Evolutionary conservation across 2,113 vertebrate species (phyloP).

Genomic region (Galbula dea): DNA sequence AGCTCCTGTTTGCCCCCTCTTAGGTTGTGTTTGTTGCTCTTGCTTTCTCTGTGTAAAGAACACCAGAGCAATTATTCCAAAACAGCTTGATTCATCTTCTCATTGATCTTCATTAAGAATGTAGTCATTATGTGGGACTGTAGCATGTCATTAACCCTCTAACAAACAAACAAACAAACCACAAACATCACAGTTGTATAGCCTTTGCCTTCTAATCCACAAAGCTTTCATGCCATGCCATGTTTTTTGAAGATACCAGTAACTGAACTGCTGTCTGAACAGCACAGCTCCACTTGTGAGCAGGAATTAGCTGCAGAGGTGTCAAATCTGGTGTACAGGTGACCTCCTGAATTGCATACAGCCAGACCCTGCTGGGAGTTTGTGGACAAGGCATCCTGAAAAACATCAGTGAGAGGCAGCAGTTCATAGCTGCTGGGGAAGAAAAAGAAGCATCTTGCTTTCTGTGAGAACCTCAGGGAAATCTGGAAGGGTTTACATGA

Average conservation of each 20-base stretch:
- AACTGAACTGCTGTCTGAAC: background rate
- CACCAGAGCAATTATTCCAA: background rate
- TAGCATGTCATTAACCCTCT: background rate
- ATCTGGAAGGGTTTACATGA: background rate
- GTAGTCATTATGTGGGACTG: background rate
- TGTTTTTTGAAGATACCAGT: background rate
- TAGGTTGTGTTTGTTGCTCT: background rate
- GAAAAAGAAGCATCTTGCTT: background rate
- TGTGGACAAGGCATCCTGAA: background rate
- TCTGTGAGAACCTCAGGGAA: background rate
- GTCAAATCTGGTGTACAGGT: background rate
- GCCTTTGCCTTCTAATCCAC: background rate
- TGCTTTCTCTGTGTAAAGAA: background rate
- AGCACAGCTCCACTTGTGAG: background rate
- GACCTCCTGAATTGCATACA: background rate
- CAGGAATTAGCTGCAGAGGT: background rate
- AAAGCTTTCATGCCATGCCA: background rate
- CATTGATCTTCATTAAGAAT: background rate
- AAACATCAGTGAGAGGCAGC: background rate
- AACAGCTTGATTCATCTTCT: background rate
- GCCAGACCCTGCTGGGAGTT: background rate
- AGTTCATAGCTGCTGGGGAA: background rate
- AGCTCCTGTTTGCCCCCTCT: background rate
- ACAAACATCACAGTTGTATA: background rate
- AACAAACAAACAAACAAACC: background rate